phyloP scores from a whole-genome alignment of 92 coral and sea anemone species.

The Phymanthus crucifer region DNA sequence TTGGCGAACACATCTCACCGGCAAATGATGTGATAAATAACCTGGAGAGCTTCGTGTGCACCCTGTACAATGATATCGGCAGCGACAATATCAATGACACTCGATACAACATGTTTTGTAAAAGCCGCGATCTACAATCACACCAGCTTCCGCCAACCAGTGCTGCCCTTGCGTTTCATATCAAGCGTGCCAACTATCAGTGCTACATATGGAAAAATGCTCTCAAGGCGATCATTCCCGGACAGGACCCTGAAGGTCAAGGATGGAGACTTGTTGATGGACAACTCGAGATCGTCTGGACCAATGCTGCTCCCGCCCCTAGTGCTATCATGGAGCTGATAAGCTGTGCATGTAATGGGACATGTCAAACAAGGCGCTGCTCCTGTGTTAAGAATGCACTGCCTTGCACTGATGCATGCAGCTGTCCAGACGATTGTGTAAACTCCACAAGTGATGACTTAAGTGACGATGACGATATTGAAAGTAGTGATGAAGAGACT shows the following conservation, averaged over 20 bases:
- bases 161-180: slow-evolving; percentile 36
- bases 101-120: slow-evolving; percentile 45
- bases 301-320: slow-evolving; percentile 43
- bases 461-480: slow-evolving; percentile 19
- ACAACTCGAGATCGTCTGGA: slow-evolving; percentile 42
- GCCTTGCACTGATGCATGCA: slow-evolving; percentile 51
- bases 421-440: slow-evolving; percentile 26
- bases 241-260: slow-evolving; percentile 41
- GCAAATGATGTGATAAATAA: slow-evolving; percentile 6
- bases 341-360: slow-evolving; percentile 48
- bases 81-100: slow-evolving; percentile 25
- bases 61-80: slow-evolving; percentile 29
- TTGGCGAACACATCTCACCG: slow-evolving; percentile 40
- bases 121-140: slow-evolving; percentile 40
- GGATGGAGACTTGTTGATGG: slow-evolving; percentile 46
- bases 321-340: slow-evolving; percentile 51
- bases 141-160: slow-evolving; percentile 58
- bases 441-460: neutral
- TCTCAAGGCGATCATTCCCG: slow-evolving; percentile 2
- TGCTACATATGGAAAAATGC: slow-evolving; percentile 54
- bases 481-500: slow-evolving; percentile 14
- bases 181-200: slow-evolving; percentile 60
- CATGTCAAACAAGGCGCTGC: slow-evolving; percentile 44
- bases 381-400: slow-evolving; percentile 49
- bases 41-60: slow-evolving; percentile 42